phyloP scores from a whole-genome alignment of 2,113 vertebrate genomes.

The Guaruba guarouba region DNA sequence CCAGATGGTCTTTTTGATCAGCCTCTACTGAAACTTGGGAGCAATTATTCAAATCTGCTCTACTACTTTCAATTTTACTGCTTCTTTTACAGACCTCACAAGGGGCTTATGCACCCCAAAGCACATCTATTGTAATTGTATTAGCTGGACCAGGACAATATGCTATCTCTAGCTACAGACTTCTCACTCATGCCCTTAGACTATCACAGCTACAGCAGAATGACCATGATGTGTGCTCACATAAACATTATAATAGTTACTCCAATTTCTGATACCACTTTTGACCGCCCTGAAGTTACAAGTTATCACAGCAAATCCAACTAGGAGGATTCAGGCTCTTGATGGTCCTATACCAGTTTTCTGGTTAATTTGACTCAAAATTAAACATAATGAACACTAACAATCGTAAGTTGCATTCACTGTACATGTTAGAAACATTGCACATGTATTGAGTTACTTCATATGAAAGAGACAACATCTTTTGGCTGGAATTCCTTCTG shows the following conservation, averaged over 20 bases:
- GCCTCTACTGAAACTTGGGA: accelerated
- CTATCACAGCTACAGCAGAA: neutral
- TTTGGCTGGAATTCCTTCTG: neutral
- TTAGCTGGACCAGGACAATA: neutral
- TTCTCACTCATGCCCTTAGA: neutral
- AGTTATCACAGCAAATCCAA: neutral
- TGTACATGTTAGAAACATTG: neutral
- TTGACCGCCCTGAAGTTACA: neutral
- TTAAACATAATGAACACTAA: neutral
- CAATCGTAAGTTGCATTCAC: neutral
- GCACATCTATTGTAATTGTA: accelerated
- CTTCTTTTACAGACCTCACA: neutral
- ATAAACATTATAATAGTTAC: neutral
- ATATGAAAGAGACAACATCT: neutral
- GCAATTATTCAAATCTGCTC: neutral
- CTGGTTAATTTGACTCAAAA: neutral
- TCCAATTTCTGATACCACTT: neutral
- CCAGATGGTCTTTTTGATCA: neutral
- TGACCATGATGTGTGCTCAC: accelerated
- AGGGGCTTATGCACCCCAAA: neutral
- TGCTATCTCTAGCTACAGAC: neutral
- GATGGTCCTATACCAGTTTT: neutral
- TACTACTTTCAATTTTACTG: too few species aligned
- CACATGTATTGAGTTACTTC: neutral
- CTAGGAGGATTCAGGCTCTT: neutral